These are phyloP conservation scores for Xestia rhomboidea DNA, from an alignment of 2,888 invertebrate species.

Conservation along the genomic window DNA sequence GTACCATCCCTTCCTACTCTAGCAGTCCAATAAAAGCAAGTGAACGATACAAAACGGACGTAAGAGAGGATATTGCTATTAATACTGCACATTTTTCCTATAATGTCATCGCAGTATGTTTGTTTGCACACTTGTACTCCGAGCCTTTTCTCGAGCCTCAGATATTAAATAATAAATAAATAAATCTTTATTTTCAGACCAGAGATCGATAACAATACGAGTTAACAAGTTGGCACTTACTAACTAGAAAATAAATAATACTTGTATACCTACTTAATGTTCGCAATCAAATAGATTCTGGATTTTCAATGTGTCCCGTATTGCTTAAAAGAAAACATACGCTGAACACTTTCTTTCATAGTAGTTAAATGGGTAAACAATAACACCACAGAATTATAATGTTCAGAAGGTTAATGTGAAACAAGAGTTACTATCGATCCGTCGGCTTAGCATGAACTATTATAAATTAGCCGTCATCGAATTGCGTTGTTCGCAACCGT, in stretches of 20 bases:
- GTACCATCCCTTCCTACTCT: not conserved
- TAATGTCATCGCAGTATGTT: not conserved
- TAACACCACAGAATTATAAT: not conserved
- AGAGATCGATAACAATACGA: no score
- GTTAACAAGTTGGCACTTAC: no score
- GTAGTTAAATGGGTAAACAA: slow-evolving; percentile 46
- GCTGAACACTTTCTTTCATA: slow-evolving; percentile 29
- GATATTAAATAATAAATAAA: not conserved
- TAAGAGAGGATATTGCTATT: slow-evolving; percentile 18
- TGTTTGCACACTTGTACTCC: slow-evolving; percentile 1
- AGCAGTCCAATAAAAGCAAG: not conserved
- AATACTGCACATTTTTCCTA: not conserved
- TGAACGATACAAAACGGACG: slow-evolving; percentile 8
- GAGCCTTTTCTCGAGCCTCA: not conserved
- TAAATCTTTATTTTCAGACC: no score
- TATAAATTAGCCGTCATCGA: not conserved
- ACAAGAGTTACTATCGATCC: not conserved
- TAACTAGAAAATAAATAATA: no score
- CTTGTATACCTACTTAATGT: no score
- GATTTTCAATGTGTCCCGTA: not conserved
- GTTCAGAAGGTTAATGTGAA: slow-evolving; percentile 18
- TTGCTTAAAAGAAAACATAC: slow-evolving; percentile 14
- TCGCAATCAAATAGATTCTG: not conserved
- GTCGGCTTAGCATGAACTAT: not conserved
- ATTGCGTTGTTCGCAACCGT: not conserved